Evolutionary conservation across 2,888 invertebrate genomes (phyloP).

Genomic region (Rhamphomyia laevipes): DNA sequence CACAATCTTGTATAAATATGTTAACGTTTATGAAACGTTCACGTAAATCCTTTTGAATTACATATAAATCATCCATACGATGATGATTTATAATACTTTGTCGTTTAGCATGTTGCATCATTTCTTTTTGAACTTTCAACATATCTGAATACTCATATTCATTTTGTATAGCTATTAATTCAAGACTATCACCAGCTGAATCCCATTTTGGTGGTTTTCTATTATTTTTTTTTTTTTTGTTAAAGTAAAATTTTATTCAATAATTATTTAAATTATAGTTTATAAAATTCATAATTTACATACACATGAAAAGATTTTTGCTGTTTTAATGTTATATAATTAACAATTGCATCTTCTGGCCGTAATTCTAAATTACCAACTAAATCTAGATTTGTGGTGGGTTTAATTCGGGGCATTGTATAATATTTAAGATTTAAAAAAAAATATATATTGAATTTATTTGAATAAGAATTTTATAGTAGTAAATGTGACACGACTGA

Average conservation of each 20-base stretch:
- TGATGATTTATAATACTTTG: slow-evolving; percentile 24
- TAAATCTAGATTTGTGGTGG: slow-evolving; percentile 31
- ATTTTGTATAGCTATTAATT: slow-evolving; percentile 30
- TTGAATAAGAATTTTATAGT: no score
- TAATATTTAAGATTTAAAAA: not conserved
- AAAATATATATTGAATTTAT: no score
- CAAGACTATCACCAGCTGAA: slow-evolving; percentile 30
- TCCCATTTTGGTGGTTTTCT: slow-evolving; percentile 37
- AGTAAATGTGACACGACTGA: no score
- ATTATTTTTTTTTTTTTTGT: not conserved
- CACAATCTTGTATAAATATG: slow-evolving; percentile 33
- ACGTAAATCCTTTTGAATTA: slow-evolving; percentile 25
- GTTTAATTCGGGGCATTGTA: slow-evolving; percentile 30
- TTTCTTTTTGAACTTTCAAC: slow-evolving; percentile 25
- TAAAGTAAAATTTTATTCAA: not conserved
- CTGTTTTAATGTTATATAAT: slow-evolving; percentile 29
- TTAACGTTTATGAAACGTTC: slow-evolving; percentile 33
- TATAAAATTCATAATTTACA: slow-evolving; percentile 9
- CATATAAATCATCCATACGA: slow-evolving; percentile 27
- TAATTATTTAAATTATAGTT: not conserved
- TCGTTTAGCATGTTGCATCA: slow-evolving; percentile 25
- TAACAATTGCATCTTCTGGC: slow-evolving; percentile 29
- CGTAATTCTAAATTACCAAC: slow-evolving; percentile 31
- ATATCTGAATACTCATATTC: slow-evolving; percentile 29
- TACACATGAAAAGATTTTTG: slow-evolving; percentile 32